Evolutionary conservation across 2,888 invertebrate species (phyloP).

Genomic region (Lathronympha strigana): DNA sequence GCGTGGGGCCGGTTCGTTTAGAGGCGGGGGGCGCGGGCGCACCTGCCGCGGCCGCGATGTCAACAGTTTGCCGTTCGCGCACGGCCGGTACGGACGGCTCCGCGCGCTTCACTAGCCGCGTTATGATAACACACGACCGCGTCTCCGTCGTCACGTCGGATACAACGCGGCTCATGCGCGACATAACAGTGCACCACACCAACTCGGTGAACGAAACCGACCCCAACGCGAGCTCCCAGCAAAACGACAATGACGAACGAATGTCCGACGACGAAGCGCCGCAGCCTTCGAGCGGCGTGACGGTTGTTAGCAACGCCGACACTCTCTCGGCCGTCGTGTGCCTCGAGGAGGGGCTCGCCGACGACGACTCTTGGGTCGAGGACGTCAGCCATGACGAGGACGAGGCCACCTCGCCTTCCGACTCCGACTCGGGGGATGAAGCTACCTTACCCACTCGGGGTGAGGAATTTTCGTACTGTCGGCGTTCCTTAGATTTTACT

Average conservation of each 20-base stretch:
- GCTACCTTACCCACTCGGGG: conserved; percentile 89
- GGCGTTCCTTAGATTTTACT: conserved; percentile 93
- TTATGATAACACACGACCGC: conserved; percentile 94
- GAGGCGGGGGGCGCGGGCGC: conserved; percentile 77
- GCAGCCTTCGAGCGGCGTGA: conserved; percentile 85
- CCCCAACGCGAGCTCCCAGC: conserved; percentile 59
- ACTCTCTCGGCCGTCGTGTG: conserved; percentile 89
- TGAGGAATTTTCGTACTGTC: conserved; percentile 92
- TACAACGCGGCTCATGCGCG: conserved; percentile 88
- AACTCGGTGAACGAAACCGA: conserved; percentile 84
- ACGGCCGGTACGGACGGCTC: conserved; percentile 83
- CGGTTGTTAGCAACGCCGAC: conserved; percentile 88
- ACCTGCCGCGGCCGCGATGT: conserved; percentile 65
- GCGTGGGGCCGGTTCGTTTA: conserved; percentile 73
- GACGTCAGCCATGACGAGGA: conserved; percentile 93
- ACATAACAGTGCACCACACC: conserved; percentile 87
- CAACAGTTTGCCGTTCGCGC: conserved; percentile 82
- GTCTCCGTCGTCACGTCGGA: conserved; percentile 91
- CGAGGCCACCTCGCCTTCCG: conserved; percentile 87
- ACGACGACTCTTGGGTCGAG: conserved; percentile 96
- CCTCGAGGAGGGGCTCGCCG: conserved; percentile 93
- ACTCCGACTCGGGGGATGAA: conserved; percentile 88
- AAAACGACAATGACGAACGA: conserved; percentile 73
- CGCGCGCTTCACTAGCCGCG: conserved; percentile 93
- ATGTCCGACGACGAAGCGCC: conserved; percentile 74